Conservation (phyloP, 2,888 invertebrate species). For the Holacanthella duospinosa region DNA sequence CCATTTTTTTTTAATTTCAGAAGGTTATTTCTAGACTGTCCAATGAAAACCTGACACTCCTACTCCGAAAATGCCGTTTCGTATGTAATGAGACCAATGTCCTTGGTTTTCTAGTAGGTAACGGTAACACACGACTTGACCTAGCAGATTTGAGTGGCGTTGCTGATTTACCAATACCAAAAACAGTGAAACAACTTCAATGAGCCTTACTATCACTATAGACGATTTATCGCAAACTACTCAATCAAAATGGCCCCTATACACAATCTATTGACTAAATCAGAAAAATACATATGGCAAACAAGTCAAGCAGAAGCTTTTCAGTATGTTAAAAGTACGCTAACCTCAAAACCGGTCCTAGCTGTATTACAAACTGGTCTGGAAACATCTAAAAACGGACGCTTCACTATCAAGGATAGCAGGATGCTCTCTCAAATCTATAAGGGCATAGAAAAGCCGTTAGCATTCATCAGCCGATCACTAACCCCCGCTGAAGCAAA, state of each 20-base stretch:
- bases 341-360: slow-evolving; percentile 2
- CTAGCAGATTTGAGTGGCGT: neutral
- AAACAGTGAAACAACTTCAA: slow-evolving; percentile 4
- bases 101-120: slow-evolving; percentile 6
- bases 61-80: slow-evolving; percentile 9
- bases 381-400: slow-evolving; percentile 1
- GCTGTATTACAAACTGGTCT: neutral
- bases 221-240: slow-evolving; percentile 6
- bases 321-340: neutral
- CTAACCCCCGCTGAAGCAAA: slow-evolving; percentile 7
- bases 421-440: neutral
- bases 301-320: neutral
- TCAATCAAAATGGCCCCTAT: neutral
- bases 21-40: slow-evolving; percentile 4
- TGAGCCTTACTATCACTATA: neutral
- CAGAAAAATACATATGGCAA: slow-evolving; percentile 8
- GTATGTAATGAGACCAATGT: neutral
- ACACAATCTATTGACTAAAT: neutral
- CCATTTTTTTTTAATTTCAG: neutral
- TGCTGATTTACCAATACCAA: slow-evolving; percentile 1
- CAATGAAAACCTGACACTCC: slow-evolving; percentile 7
- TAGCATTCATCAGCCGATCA: slow-evolving; percentile 5
- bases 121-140: neutral
- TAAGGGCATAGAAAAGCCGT: slow-evolving; percentile 6
- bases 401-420: neutral